Evolutionary conservation across 2,797 vertebrate species (phyloP).

Genomic region (Darevskia mixta): DNA sequence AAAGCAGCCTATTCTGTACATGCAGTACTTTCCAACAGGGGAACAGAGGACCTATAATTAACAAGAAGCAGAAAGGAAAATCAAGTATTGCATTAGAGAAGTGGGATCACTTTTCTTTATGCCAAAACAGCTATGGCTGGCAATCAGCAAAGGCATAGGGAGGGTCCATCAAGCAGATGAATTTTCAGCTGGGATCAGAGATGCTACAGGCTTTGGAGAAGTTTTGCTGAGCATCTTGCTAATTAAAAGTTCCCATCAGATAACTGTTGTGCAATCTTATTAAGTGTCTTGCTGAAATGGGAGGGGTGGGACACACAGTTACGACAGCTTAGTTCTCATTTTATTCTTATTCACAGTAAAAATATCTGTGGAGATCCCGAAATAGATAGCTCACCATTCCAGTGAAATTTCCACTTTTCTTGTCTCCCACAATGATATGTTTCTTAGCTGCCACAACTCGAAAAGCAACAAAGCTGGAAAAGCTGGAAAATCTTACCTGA

Average conservation of each 20-base stretch:
- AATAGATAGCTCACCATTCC: conserved; percentile 55
- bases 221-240: neutral
- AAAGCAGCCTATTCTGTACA: conserved; percentile 6
- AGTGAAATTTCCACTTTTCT: conserved; percentile 45
- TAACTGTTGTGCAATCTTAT: conserved; percentile 31
- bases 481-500: conserved; percentile 23
- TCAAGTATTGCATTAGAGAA: neutral
- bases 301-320: conserved; percentile 27
- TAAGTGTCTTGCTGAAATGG: conserved; percentile 26
- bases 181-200: neutral
- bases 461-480: conserved; percentile 56
- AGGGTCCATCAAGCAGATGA: neutral
- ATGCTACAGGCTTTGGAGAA: neutral
- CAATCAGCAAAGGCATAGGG: neutral
- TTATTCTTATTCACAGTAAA: conserved; percentile 52
- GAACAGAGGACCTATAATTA: conserved; percentile 7
- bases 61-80: neutral
- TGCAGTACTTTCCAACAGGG: neutral
- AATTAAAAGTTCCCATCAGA: conserved; percentile 18
- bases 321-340: conserved; percentile 60
- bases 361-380: conserved; percentile 34
- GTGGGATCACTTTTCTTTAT: neutral
- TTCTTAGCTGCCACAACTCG: conserved; percentile 52
- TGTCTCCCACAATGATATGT: conserved; percentile 35
- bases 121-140: neutral